Percentiles rank a stretch among this genome's conserved stretches.
phyloP scores from a whole-genome alignment of 2,113 vertebrate species.

The Phaethornis superciliosus region DNA sequence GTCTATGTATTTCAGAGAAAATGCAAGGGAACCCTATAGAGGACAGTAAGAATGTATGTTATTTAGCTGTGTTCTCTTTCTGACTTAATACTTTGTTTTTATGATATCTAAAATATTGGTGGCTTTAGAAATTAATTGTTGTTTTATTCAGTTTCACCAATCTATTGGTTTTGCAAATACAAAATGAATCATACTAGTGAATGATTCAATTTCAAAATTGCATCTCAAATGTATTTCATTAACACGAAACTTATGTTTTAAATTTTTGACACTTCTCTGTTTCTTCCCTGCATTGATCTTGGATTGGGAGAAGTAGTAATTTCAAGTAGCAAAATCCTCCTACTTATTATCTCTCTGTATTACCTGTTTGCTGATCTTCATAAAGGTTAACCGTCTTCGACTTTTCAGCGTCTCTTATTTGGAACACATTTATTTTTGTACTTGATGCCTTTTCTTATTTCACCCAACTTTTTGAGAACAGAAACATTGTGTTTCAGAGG shows the following conservation, averaged over 20 bases:
- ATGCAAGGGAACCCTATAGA: not conserved
- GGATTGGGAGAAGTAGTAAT: not conserved
- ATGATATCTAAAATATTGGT: not conserved
- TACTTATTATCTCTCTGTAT: not conserved
- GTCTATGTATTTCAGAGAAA: not conserved
- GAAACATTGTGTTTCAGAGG: not conserved
- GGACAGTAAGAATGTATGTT: not conserved
- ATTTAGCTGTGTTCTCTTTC: not conserved
- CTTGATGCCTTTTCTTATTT: not conserved
- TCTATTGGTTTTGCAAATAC: not conserved
- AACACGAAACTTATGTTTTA: not conserved
- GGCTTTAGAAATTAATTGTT: not conserved
- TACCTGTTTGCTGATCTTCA: not conserved
- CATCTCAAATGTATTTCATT: not conserved
- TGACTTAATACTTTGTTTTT: not conserved
- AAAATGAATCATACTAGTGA: not conserved
- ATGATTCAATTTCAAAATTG: not conserved
- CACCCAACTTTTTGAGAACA: not conserved
- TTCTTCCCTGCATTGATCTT: not conserved
- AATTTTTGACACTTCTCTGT: not conserved
- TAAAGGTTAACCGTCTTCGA: not conserved
- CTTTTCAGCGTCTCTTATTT: not conserved
- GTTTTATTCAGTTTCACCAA: not conserved
- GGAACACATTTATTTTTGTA: not conserved
- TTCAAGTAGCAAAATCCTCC: not conserved